These are phyloP conservation scores for Nysson spinosus DNA, from an alignment of 2,888 invertebrate species.

Conservation along the genomic window DNA sequence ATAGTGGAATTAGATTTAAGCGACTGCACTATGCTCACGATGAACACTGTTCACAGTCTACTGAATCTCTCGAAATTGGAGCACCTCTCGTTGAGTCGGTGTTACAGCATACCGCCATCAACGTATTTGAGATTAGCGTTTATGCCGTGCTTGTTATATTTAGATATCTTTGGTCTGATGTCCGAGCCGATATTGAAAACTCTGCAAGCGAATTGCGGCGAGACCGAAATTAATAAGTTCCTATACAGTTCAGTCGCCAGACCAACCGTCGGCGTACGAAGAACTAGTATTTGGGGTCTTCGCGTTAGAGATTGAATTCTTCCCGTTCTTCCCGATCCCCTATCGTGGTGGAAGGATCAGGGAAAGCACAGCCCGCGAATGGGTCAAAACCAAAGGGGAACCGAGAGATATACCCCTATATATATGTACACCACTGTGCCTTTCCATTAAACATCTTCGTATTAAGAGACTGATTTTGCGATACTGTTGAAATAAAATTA, in stretches of 20 bases:
- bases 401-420: too few relatives aligned
- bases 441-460: conserved; percentile 29
- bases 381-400: conserved; percentile 47
- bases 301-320: conserved; percentile 85
- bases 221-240: conserved; percentile 85
- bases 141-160: conserved; percentile 83
- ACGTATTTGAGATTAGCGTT: conserved; percentile 82
- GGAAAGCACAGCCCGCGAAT: too few relatives aligned
- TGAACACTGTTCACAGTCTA: conserved; percentile 80
- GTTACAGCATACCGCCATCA: conserved; percentile 86
- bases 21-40: conserved; percentile 88
- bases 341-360: conserved; percentile 1
- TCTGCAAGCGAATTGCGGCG: conserved; percentile 79
- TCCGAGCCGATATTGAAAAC: conserved; percentile 79
- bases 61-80: conserved; percentile 82
- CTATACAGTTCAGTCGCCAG: conserved; percentile 91
- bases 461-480: conserved; percentile 43
- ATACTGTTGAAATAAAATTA: conserved; percentile 30
- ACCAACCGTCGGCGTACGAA: conserved; percentile 91
- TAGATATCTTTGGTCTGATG: conserved; percentile 91
- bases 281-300: conserved; percentile 94
- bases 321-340: conserved; percentile 1
- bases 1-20: conserved; percentile 92
- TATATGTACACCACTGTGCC: conserved; percentile 31
- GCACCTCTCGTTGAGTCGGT: conserved; percentile 88